Base-by-base conservation (phyloP, 2,888 invertebrate species). In the Zygogramma bicolorata region DNA sequence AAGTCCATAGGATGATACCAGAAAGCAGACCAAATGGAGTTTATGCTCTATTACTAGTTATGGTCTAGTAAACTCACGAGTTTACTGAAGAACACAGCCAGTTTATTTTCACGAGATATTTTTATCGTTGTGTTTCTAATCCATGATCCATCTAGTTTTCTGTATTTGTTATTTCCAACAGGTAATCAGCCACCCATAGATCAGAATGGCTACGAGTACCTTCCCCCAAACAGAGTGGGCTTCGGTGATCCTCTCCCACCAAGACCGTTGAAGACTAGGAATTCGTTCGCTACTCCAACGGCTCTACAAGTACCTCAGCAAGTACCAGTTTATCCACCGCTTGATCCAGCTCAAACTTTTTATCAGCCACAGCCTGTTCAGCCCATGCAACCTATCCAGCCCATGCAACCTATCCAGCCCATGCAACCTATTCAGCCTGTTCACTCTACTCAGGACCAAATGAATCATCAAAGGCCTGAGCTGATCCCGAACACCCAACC, bases 231-330 rank as follows among this genome's bases (percentile, higher is more conserved):
- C 18, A 66, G 77, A 46, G 79, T 80, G 4, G 75, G 81, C 6
- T 84, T 84, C 70, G 84, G 84, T 7, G 65, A 69, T 27, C 82
- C 82, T 34, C 67, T 73, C 5, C 74, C 75, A 10, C 75, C 77
- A 3, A 78, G 82, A 46, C 81, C 80, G 18, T 63, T 82, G 3
- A 83, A 81, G 62, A 77, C 79, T 6, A 82, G 79, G n/a, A 79
- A 76, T 61, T 74, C 80, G 18, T 84, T 79, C 68, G 84, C 84
- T 13, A 82, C 82, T 13, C 80, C 82, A 0, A 83, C 81, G 0
- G 65, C 79, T 5, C 49, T 76, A 22, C 81, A 80, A 46, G 42
- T 79, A 15, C 77, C 70, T 62, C 75, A 70, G 3, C 74, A 77
- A 66, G 8, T 57, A 15, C 73, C 71, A 27, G 31, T 40, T 18